Conservation (phyloP, 2,888 invertebrate genomes). For the Idaea straminata region DNA sequence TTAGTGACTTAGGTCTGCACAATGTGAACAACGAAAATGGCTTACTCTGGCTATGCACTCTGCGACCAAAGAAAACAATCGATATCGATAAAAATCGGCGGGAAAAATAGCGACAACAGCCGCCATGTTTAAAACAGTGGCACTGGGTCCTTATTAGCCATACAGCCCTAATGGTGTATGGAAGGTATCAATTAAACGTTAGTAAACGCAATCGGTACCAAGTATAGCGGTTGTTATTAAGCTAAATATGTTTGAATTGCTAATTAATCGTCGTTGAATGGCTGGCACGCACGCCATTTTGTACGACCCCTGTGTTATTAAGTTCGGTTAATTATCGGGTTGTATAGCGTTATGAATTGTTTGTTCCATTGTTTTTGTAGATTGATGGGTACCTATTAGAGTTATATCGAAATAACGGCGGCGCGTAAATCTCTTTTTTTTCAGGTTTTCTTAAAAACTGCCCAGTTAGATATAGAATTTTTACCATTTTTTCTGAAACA, state of each 20-base stretch:
- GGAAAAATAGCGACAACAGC: not conserved
- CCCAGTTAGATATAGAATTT: no score
- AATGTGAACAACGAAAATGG: no score
- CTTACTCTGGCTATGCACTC: no score
- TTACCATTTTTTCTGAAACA: no score
- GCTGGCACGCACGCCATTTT: slow-evolving; percentile 56
- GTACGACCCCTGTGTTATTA: slow-evolving; percentile 11
- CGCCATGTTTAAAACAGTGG: not conserved
- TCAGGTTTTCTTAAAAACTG: no score
- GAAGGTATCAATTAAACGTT: slow-evolving; percentile 50
- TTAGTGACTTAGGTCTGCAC: no score
- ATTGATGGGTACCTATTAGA: not conserved
- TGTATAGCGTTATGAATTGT: slow-evolving; percentile 29
- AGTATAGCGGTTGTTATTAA: slow-evolving; percentile 65
- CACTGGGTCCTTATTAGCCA: not conserved
- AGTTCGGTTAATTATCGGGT: slow-evolving; percentile 22
- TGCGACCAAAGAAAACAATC: no score
- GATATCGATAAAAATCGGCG: no score
- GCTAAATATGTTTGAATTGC: slow-evolving; percentile 74
- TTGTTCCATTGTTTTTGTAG: slow-evolving; percentile 33
- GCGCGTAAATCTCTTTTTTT: no score
- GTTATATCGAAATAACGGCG: no score
- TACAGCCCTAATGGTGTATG: slow-evolving; percentile 21
- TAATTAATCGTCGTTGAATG: slow-evolving; percentile 61
- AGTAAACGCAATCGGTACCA: slow-evolving; percentile 54